Conservation (phyloP, 2,797 vertebrate genomes). For the Adelosebastes latens region DNA sequence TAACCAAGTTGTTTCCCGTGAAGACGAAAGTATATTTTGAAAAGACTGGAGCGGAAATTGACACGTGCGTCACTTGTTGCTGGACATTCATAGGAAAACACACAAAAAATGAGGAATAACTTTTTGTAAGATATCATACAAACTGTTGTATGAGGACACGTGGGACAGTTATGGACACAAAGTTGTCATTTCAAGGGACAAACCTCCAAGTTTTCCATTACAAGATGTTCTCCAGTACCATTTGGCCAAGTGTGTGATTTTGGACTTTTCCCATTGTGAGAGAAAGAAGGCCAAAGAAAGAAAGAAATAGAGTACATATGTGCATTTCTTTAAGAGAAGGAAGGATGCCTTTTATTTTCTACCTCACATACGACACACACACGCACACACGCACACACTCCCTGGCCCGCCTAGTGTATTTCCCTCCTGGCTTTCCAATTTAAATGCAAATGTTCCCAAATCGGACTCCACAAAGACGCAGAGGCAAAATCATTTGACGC, state of each 20-base stretch:
- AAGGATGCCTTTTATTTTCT: slow-evolving; percentile 57
- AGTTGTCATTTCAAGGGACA: neutral
- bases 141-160: neutral
- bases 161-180: neutral
- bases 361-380: neutral
- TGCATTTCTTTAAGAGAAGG: slow-evolving; percentile 51
- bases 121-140: no score
- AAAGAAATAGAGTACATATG: slow-evolving; percentile 11
- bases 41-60: no score
- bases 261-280: neutral
- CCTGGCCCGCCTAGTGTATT: slow-evolving; percentile 63
- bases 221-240: neutral
- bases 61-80: no score
- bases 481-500: slow-evolving; percentile 78
- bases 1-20: no score
- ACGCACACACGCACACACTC: slow-evolving; percentile 16
- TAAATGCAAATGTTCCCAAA: slow-evolving; percentile 87
- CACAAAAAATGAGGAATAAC: no score
- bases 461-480: slow-evolving; percentile 78
- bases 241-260: slow-evolving; percentile 4
- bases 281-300: slow-evolving; percentile 1
- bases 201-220: slow-evolving; percentile 5
- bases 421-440: slow-evolving; percentile 83
- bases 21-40: no score
- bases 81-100: no score